Conservation (phyloP, 2,888 invertebrate species). For the Panorpa germanica region DNA sequence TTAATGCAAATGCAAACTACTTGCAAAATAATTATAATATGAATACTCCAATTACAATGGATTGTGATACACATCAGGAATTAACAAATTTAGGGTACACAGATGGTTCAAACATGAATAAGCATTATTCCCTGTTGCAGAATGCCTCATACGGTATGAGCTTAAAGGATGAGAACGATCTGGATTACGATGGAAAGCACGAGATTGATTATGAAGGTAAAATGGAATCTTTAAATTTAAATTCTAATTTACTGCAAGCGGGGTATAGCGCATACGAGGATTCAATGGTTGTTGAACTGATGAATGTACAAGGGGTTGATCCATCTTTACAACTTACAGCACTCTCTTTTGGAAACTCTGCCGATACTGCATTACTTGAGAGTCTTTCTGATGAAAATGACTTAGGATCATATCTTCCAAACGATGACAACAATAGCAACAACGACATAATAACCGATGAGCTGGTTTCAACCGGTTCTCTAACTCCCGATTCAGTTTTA, state of each 20-base stretch:
- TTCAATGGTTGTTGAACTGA: constrained; percentile 71
- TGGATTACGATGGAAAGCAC: constrained; percentile 59
- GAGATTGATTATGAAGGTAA: constrained; percentile 58
- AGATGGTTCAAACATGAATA: constrained; percentile 29
- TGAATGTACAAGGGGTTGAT: constrained; percentile 54
- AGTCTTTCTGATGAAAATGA: constrained; percentile 65
- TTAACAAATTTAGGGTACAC: constrained; percentile 19
- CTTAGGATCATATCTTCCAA: constrained; percentile 46
- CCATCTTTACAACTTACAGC: constrained; percentile 69
- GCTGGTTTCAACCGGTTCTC: constrained; percentile 49
- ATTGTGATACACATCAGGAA: constrained; percentile 54
- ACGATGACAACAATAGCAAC: constrained; percentile 35
- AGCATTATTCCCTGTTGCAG: constrained; percentile 62
- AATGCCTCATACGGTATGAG: constrained; percentile 62
- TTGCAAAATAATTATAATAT: constrained; percentile 45
- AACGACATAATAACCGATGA: constrained; percentile 47
- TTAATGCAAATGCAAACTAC: constrained; percentile 43
- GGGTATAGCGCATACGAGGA: constrained; percentile 46
- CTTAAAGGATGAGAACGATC: constrained; percentile 61
- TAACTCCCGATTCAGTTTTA: constrained; percentile 44
- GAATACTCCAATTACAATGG: constrained; percentile 50
- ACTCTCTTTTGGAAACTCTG: constrained; percentile 57
- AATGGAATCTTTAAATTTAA: constrained; percentile 39
- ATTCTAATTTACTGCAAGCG: constrained; percentile 34
- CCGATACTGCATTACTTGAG: constrained; percentile 58